Percentiles rank a stretch among this genome's conserved stretches.
Conservation (phyloP, 2,888 invertebrate species). For the Malthinus flaveolus region DNA sequence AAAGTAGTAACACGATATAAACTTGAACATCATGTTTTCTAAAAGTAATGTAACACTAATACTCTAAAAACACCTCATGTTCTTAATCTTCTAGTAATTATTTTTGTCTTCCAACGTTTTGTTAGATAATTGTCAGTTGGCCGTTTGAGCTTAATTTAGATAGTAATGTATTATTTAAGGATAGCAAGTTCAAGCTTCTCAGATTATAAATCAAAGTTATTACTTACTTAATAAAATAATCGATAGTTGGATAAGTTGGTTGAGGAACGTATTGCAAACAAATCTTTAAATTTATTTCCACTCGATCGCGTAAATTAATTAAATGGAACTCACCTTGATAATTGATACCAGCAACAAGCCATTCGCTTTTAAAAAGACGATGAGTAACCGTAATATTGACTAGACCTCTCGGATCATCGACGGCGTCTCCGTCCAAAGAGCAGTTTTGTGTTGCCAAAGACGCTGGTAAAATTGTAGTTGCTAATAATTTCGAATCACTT, state of each 20-base stretch:
- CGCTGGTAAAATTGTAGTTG: constrained; percentile 27
- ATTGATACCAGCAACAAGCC: constrained; percentile 58
- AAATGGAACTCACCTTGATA: constrained; percentile 59
- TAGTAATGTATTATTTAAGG: too few relatives aligned
- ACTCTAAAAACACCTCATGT: too few relatives aligned
- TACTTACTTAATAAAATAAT: too few relatives aligned
- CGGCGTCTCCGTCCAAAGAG: constrained; percentile 44
- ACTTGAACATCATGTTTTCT: too few relatives aligned
- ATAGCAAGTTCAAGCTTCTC: too few relatives aligned
- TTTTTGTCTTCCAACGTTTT: too few relatives aligned
- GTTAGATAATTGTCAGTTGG: too few relatives aligned
- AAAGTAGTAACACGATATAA: too few relatives aligned
- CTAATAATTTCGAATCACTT: constrained; percentile 14
- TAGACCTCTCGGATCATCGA: constrained; percentile 55
- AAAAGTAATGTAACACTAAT: too few relatives aligned
- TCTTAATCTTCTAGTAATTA: too few relatives aligned
- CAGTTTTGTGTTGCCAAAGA: constrained; percentile 25
- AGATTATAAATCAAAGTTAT: too few relatives aligned
- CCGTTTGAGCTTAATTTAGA: too few relatives aligned
- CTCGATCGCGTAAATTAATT: neutral
- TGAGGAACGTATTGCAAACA: neutral
- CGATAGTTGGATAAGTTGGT: neutral
- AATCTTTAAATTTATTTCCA: neutral
- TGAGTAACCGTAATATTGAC: constrained; percentile 59
- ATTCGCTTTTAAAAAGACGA: constrained; percentile 57